These are phyloP conservation scores for Pantala flavescens DNA, from an alignment of 1,140 invertebrate genomes.

Conservation along the genomic window DNA sequence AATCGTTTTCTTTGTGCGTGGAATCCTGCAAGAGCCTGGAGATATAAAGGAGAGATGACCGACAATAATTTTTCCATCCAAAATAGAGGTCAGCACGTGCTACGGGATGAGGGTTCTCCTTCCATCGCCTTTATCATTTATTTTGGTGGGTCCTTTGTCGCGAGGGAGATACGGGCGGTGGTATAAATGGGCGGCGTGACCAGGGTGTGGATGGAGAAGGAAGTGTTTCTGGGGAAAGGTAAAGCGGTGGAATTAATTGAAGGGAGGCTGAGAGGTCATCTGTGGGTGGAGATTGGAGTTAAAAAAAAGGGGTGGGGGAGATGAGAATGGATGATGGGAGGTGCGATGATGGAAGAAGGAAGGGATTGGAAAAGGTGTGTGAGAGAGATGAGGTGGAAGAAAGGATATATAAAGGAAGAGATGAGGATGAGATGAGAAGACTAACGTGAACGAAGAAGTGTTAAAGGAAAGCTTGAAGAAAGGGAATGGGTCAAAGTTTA, in stretches of 20 bases:
- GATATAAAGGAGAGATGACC: too few relatives aligned
- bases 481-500: slow-evolving; percentile 27
- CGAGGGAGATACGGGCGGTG: too few relatives aligned
- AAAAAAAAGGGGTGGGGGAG: background rate
- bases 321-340: background rate
- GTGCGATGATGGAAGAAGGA: background rate
- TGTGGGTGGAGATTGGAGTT: background rate
- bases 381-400: background rate
- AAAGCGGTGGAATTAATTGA: background rate
- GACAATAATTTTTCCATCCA: too few relatives aligned
- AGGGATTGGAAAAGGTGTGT: background rate
- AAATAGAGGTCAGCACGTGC: too few relatives aligned
- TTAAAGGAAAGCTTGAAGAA: background rate
- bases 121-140: too few relatives aligned
- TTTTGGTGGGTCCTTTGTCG: too few relatives aligned
- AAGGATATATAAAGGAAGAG: background rate
- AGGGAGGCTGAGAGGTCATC: background rate
- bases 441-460: background rate
- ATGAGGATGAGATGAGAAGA: background rate
- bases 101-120: too few relatives aligned
- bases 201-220: too few relatives aligned
- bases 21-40: too few relatives aligned
- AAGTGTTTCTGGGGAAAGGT: too few relatives aligned
- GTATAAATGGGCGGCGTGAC: too few relatives aligned
- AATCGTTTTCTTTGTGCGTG: too few relatives aligned